Evolutionary conservation across 2,113 vertebrate genomes (phyloP), one percentile per base, ranked within the genome.

Genomic region (Nymphicus hollandicus): DNA sequence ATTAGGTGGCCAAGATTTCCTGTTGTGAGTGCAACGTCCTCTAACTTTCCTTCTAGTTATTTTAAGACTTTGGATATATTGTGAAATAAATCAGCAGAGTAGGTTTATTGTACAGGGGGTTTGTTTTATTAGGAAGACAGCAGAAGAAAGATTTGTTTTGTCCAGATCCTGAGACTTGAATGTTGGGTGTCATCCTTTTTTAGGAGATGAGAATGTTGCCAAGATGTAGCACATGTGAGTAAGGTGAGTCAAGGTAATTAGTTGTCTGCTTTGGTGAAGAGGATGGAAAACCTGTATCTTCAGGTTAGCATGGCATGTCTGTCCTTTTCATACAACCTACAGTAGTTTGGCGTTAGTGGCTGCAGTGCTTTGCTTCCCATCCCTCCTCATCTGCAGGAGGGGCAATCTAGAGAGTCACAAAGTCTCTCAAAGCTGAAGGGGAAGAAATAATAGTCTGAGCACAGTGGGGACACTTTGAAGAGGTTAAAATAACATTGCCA

Each of bases 61-160:
- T 64, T 89, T 85, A 63, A 56, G 53, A 53, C 43, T 78, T 83
- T 4, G 39, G 39, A n/a, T 78, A 43, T 2, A 10, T 61, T 44
- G 44, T 46, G 33, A n/a, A 85, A 86, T 25, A 72, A 85, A 52
- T 74, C 17, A 39, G 35, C 20, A 49, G 37, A 58, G 43, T 8
- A 43, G 11, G 14, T 27, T 82, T 82, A 35, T 56, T 63, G 4
- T 46, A 17, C 11, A 33, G 17, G 13, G 3, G 2, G 0, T 1
- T 76, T 43, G 3, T 8, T 71, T 56, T 41, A 19, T 12, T 76
- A 50, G 39, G 9, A 60, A 73, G n/a, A 9, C 12, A 64, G 31
- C 2, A 2, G 60, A 55, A 74, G 39, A 37, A 44, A 29, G 25
- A 16, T 72, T 87, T 91, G 43, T 55, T 85, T 35, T 58, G 17